phyloP scores from a whole-genome alignment of 2,888 invertebrate genomes.

The Buathra laborator region DNA sequence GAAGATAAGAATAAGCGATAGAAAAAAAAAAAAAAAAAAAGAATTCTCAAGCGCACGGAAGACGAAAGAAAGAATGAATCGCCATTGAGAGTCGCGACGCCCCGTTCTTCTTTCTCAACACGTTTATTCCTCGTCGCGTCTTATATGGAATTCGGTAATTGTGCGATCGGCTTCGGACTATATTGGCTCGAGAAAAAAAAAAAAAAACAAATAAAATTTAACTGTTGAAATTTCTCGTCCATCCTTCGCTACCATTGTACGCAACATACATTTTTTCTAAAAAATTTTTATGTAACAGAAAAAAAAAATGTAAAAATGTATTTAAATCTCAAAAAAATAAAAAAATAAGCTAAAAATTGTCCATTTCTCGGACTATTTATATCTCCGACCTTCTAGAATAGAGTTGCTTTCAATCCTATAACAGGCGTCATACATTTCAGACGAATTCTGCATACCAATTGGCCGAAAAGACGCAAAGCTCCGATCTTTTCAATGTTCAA shows the following conservation, averaged over 20 bases:
- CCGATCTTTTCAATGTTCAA: neutral
- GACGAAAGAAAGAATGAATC: constrained; percentile 60
- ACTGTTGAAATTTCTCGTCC: neutral
- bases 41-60: constrained; percentile 29
- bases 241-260: neutral
- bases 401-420: neutral
- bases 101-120: constrained; percentile 55
- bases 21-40: constrained; percentile 37
- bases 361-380: too few species aligned
- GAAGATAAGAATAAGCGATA: constrained; percentile 29
- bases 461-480: neutral
- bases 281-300: neutral
- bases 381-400: too few species aligned
- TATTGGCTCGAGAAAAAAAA: constrained; percentile 1
- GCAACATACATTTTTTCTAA: neutral
- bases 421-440: too few species aligned
- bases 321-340: neutral
- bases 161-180: constrained; percentile 28
- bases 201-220: neutral
- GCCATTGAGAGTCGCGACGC: constrained; percentile 60
- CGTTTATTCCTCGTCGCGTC: constrained; percentile 55
- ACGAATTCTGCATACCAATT: neutral
- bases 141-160: constrained; percentile 59
- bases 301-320: neutral
- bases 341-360: too few species aligned